Evolutionary conservation across 2,113 vertebrate species (phyloP).

Genomic region (Serilophus lunatus): DNA sequence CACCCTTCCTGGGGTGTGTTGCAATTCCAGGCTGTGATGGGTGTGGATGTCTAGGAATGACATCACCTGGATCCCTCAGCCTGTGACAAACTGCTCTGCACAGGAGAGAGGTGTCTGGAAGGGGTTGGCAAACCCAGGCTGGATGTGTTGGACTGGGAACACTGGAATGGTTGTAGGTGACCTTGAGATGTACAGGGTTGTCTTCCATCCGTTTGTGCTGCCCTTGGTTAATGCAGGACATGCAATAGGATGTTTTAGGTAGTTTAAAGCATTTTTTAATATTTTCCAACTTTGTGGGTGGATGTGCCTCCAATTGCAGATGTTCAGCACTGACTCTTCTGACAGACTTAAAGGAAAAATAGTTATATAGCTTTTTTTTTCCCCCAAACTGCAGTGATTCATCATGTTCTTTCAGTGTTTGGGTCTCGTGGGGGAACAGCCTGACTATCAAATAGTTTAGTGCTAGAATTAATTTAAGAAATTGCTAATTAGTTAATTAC

Average conservation of each 20-base stretch:
- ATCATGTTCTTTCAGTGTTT: neutral
- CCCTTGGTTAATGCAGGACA: neutral
- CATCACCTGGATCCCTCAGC: neutral
- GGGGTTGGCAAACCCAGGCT: neutral
- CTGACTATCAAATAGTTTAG: neutral
- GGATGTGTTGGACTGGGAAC: neutral
- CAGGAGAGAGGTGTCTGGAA: neutral
- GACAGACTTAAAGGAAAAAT: neutral
- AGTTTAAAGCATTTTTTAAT: too few relatives aligned
- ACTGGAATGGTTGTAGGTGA: neutral
- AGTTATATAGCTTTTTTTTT: neutral
- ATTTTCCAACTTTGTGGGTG: rapidly evolving
- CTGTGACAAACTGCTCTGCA: neutral
- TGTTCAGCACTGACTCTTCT: neutral
- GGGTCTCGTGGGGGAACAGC: neutral
- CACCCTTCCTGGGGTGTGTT: slow-evolving; percentile 47
- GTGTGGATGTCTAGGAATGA: slow-evolving; percentile 46
- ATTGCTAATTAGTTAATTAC: neutral
- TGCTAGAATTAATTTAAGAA: neutral
- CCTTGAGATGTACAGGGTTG: neutral
- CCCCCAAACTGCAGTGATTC: neutral
- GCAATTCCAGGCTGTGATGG: slow-evolving; percentile 43
- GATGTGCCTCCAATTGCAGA: neutral
- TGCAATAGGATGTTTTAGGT: neutral
- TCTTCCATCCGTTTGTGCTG: neutral